Evolutionary conservation across 2,888 invertebrate species (phyloP), one percentile per base, ranked within the genome.

Genomic region (Cheiracanthium punctorium): DNA sequence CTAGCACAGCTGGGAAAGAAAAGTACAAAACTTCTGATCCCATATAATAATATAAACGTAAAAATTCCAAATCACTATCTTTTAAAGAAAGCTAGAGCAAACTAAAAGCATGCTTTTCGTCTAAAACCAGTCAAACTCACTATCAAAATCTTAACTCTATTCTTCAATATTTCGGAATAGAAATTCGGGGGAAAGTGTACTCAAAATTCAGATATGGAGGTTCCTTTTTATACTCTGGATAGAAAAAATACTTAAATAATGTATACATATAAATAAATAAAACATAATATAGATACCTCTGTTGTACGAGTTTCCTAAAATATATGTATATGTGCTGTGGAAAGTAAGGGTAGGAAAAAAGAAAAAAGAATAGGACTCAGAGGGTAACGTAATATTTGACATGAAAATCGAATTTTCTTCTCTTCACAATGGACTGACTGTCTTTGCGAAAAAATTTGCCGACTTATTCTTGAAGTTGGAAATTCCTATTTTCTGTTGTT

Each of bases 211-310:
- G 17, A 48, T 48, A 48, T 2, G 17, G 7, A 48, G 8, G n/a
- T n/a, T n/a, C n/a, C n/a, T n/a, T n/a, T n/a, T n/a, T n/a, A n/a
- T n/a, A n/a, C n/a, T n/a, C n/a, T n/a, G 5, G 4, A 24, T 4
- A 24, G 17, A 58, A 24, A 24, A 58, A 24, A 58, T 7, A 20
- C 24, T 24, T 58, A 58, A 58, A 58, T 24, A n/a, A 58, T 58
- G n/a, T 67, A 69, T 69, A 85, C 70, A 32, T 80, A 85, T 80
- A 79, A 74, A 85, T 79, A 85, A 85, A 85, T 85, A 85, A 79
- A 81, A 69, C 73, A 67, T 79, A 73, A 84, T 79, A 73, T 30
- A 65, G 72, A 70, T 24, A 32, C 37, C 37, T 33, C 33, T 41
- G 24, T 37, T 37, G 4, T 10, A 70, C 2, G 32, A 41, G 37